Evolutionary conservation across 2,888 invertebrate species (phyloP).

Genomic region (Athrips mouffetella): DNA sequence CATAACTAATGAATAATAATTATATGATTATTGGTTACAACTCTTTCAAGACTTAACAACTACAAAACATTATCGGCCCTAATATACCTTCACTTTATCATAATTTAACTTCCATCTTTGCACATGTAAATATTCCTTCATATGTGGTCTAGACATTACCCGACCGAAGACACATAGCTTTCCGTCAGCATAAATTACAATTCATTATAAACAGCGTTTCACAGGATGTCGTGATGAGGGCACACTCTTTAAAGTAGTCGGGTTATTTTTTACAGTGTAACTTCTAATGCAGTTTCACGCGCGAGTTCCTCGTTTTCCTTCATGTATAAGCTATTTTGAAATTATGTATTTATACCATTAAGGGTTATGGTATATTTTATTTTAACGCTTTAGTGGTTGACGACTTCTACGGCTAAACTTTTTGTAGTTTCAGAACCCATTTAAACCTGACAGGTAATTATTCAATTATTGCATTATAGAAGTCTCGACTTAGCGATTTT

Average conservation of each 20-base stretch:
- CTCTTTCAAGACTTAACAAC: too few relatives aligned
- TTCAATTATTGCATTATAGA: too few relatives aligned
- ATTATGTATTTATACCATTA: conserved; percentile 19
- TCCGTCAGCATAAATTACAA: conserved; percentile 66
- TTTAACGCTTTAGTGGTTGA: background rate
- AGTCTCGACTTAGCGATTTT: too few relatives aligned
- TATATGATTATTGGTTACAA: too few relatives aligned
- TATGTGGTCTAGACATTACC: conserved; percentile 26
- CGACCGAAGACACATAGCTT: conserved; percentile 55
- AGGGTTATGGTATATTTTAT: conserved; percentile 11
- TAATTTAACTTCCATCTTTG: conserved; percentile 1
- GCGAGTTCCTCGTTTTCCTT: conserved; percentile 41
- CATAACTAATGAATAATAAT: too few relatives aligned
- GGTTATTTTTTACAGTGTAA: conserved; percentile 39
- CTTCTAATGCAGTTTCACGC: conserved; percentile 39
- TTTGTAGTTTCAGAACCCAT: too few relatives aligned
- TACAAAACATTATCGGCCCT: background rate
- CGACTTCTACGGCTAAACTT: too few relatives aligned
- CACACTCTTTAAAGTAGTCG: conserved; percentile 45
- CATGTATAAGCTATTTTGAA: conserved; percentile 25
- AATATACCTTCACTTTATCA: background rate
- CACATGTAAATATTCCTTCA: conserved; percentile 18
- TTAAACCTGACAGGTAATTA: too few relatives aligned
- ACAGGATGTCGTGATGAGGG: conserved; percentile 68
- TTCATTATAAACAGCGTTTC: conserved; percentile 70